A percentile compares a stretch with the other conserved stretches of the same genome.
Evolutionary conservation across 2,888 invertebrate genomes (phyloP).

Genomic region (Caenorhabditis virilis): DNA sequence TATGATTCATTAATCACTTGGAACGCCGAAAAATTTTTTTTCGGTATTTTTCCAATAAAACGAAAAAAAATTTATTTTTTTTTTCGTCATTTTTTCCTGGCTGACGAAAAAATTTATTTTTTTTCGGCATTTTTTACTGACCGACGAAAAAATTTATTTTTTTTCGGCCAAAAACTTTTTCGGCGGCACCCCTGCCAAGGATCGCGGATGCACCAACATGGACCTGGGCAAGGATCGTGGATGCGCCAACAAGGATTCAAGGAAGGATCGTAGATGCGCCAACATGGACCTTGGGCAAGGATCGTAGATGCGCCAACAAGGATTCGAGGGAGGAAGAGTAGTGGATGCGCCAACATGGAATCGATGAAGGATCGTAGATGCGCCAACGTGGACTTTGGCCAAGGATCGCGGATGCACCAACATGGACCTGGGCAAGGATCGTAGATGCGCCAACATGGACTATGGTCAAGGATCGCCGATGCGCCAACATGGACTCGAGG

Average conservation of each 20-base stretch:
- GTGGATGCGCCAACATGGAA: neutral
- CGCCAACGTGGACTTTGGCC: neutral
- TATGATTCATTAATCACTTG: no score
- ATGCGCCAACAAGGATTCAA: neutral
- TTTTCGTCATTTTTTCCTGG: no score
- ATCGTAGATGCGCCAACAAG: neutral
- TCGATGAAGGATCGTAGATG: neutral
- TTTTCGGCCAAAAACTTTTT: no score
- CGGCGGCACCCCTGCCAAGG: no score
- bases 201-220: neutral
- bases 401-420: neutral
- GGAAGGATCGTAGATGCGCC: neutral
- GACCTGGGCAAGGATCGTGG: neutral
- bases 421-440: neutral
- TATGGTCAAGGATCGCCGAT: neutral
- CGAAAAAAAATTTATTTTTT: no score
- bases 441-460: constrained; percentile 1
- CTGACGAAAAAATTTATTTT: no score
- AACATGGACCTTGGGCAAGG: neutral
- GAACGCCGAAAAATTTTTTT: no score
- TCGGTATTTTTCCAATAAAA: no score
- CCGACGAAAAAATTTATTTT: no score
- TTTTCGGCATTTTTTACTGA: no score
- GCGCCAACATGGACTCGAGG: neutral
- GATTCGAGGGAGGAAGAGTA: neutral